Conservation (phyloP, 2,113 vertebrate genomes). For the Neopipo cinnamomea region DNA sequence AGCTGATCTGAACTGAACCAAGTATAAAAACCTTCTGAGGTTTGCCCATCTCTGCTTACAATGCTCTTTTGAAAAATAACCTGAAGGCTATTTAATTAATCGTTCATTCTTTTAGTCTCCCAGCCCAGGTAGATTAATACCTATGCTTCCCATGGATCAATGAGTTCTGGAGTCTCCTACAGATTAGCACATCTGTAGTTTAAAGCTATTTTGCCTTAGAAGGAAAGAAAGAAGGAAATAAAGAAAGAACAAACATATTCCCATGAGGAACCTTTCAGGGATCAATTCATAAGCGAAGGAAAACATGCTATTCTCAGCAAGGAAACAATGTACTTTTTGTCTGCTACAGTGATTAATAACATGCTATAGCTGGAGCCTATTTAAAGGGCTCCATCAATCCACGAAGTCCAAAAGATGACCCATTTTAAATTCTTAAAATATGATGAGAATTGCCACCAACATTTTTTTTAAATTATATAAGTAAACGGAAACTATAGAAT, state of each 20-base stretch:
- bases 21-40: conserved; percentile 1
- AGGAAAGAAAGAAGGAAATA: neutral
- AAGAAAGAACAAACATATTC: conserved; percentile 16
- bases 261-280: conserved; percentile 43
- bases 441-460: neutral
- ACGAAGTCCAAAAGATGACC: conserved; percentile 41
- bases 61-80: conserved; percentile 67
- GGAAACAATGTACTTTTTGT: conserved; percentile 56
- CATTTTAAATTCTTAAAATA: conserved; percentile 32
- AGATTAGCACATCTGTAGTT: conserved; percentile 71
- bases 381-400: conserved; percentile 61
- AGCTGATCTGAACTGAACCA: conserved; percentile 2
- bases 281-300: conserved; percentile 73
- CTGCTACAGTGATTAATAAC: conserved; percentile 67
- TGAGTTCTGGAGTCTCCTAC: conserved; percentile 58
- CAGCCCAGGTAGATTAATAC: conserved; percentile 64
- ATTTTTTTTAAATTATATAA: neutral
- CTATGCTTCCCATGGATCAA: conserved; percentile 59
- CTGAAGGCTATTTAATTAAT: conserved; percentile 72
- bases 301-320: conserved; percentile 75
- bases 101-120: conserved; percentile 56
- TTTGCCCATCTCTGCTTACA: conserved; percentile 30
- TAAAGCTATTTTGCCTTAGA: conserved; percentile 55
- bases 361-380: neutral
- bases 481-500: neutral